These are phyloP conservation scores for Drosophila kepulauana DNA, from an alignment of 1,140 invertebrate genomes.

Conservation along the genomic window DNA sequence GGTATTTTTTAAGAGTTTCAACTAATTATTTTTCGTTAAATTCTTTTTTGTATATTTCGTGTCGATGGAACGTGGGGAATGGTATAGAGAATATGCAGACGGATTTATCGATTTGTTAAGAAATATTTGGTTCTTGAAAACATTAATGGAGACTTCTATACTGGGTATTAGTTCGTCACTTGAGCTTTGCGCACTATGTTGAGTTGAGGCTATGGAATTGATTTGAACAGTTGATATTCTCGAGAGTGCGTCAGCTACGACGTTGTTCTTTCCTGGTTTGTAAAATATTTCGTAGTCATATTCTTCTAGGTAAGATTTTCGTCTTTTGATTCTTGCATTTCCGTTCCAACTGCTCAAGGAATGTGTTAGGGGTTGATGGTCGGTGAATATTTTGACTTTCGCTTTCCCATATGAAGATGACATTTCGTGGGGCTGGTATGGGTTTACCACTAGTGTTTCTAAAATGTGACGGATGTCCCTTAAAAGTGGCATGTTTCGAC, in stretches of 20 bases:
- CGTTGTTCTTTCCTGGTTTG: conserved; percentile 6
- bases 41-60: conserved; percentile 16
- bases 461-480: neutral
- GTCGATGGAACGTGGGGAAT: conserved; percentile 14
- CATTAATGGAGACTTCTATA: conserved; percentile 12
- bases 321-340: neutral
- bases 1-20: conserved; percentile 20
- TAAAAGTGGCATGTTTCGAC: neutral
- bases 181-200: conserved; percentile 6
- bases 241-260: neutral
- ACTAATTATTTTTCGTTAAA: no score
- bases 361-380: conserved; percentile 2
- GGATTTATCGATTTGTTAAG: neutral
- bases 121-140: conserved; percentile 4
- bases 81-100: neutral
- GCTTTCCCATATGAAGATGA: conserved; percentile 38
- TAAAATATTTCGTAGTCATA: conserved; percentile 8
- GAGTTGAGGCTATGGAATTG: conserved; percentile 1
- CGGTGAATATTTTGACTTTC: conserved; percentile 57
- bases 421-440: neutral
- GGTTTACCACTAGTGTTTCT: neutral
- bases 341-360: conserved; percentile 2
- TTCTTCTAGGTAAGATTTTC: conserved; percentile 5
- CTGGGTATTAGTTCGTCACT: neutral
- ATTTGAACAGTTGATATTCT: conserved; percentile 1